Base-by-base conservation (phyloP, 2,113 vertebrate species). In the Dasyornis broadbenti region DNA sequence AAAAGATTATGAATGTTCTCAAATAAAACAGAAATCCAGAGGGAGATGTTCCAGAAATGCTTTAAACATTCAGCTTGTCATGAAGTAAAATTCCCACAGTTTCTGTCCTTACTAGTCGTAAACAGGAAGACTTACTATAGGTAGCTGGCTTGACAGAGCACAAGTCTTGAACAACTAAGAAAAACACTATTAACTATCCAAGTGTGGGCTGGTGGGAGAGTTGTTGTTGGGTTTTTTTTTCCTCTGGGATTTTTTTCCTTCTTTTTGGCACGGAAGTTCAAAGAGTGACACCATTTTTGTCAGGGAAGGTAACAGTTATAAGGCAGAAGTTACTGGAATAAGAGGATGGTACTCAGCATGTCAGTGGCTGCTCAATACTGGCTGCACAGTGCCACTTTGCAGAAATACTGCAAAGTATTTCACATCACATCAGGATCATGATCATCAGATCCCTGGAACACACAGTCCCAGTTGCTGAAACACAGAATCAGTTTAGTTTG, bases 51-150 rank as follows among this genome's bases (percentile, higher is more conserved):
- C 57, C 78, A 87, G 53, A 71, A 92, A 78, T 45, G 65, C 70
- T 94, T 94, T 45, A 93, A 86, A 89, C 69, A 66, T 54, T 66
- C 87, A 30, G 2, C 21, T 92, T 93, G 85, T 75, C 59, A 77
- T 30, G 53, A 86, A 93, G 70, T 7, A 56, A 73, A 63, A 91
- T 66, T 94, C 82, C 33, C 78, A 39, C n/a, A 17, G 52, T 61
- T 84, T 84, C 72, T 78, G 57, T 85, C 69, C 78, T 71, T 79
- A 28, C 20, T 26, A 82, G 61, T 79, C 60, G 61, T 39, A 39
- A 77, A 85, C 20, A 47, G 71, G 40, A 82, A 85, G 53, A 33
- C 26, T 79, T 50, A 85, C n/a, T 72, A 69, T 19, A 80, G 78
- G 70, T 85, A 69, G 23, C 16, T 70, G 42, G 68, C 39, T 75